These are phyloP conservation scores for Noctua janthe DNA, from an alignment of 2,888 invertebrate species.

Conservation along the genomic window DNA sequence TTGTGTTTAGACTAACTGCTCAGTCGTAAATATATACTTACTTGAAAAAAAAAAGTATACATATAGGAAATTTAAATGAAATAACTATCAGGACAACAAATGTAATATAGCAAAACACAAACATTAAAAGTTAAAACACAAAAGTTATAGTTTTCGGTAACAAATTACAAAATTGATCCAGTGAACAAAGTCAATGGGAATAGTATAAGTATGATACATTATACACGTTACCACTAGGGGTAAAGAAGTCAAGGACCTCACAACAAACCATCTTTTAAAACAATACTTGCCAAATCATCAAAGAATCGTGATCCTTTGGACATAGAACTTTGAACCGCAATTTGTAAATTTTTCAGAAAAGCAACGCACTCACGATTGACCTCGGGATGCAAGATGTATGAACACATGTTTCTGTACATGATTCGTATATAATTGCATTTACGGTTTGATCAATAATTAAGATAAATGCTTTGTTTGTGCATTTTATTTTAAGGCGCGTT, in stretches of 20 bases:
- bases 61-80: too few species aligned
- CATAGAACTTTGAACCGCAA: conserved; percentile 74
- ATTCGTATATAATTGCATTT: conserved; percentile 61
- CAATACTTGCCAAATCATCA: conserved; percentile 38
- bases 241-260: conserved; percentile 4
- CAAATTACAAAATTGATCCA: too few species aligned
- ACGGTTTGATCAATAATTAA: conserved; percentile 66
- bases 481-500: conserved; percentile 49
- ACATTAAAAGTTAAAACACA: too few species aligned
- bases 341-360: conserved; percentile 64
- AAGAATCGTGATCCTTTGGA: conserved; percentile 73
- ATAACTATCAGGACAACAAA: too few species aligned
- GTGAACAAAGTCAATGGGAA: too few species aligned
- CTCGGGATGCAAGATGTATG: conserved; percentile 59
- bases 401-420: conserved; percentile 51
- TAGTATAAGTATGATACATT: too few species aligned
- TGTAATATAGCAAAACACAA: too few species aligned
- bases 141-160: too few species aligned
- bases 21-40: too few species aligned
- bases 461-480: conserved; percentile 64
- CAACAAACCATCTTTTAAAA: conserved; percentile 12
- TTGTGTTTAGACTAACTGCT: neutral
- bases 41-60: too few species aligned
- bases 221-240: neutral
- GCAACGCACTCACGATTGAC: conserved; percentile 66